phyloP scores from a whole-genome alignment of 2,888 invertebrate species.

The Serrognathus titanus region DNA sequence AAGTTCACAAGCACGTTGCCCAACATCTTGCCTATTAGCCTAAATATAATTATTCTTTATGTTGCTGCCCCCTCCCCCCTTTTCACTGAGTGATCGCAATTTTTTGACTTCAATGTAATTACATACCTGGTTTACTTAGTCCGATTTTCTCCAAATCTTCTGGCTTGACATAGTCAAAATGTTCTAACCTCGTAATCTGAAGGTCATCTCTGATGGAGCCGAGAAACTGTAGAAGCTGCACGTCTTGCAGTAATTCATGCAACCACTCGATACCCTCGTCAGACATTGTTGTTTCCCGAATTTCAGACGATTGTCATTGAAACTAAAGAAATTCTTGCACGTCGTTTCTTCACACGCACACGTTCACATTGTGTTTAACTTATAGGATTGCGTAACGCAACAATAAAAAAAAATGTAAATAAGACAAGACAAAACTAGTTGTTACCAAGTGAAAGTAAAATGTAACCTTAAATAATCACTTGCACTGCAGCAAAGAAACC shows the following conservation, averaged over 20 bases:
- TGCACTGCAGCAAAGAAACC: neutral
- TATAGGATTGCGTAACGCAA: neutral
- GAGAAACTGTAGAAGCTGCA: slow-evolving; percentile 89
- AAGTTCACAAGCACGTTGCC: too few relatives aligned
- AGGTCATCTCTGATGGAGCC: slow-evolving; percentile 86
- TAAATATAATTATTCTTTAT: too few relatives aligned
- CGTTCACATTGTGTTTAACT: too few relatives aligned
- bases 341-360: too few relatives aligned
- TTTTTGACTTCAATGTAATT: too few relatives aligned
- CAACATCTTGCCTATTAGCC: too few relatives aligned
- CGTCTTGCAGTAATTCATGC: slow-evolving; percentile 80
- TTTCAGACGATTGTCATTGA: too few relatives aligned
- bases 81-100: too few relatives aligned
- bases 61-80: too few relatives aligned
- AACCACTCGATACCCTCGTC: slow-evolving; percentile 73
- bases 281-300: slow-evolving; percentile 34
- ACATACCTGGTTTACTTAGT: slow-evolving; percentile 81
- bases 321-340: too few relatives aligned
- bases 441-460: slow-evolving; percentile 17
- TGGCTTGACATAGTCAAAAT: slow-evolving; percentile 95
- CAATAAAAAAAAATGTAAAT: neutral
- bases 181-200: slow-evolving; percentile 85
- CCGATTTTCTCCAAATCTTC: slow-evolving; percentile 95
- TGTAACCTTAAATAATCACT: slow-evolving; percentile 8
- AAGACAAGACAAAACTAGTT: slow-evolving; percentile 3